A percentile compares a stretch with the other conserved stretches of the same genome.
These are phyloP conservation scores for Nomada lathburiana DNA, from an alignment of 2,888 invertebrate genomes.

Conservation along the genomic window DNA sequence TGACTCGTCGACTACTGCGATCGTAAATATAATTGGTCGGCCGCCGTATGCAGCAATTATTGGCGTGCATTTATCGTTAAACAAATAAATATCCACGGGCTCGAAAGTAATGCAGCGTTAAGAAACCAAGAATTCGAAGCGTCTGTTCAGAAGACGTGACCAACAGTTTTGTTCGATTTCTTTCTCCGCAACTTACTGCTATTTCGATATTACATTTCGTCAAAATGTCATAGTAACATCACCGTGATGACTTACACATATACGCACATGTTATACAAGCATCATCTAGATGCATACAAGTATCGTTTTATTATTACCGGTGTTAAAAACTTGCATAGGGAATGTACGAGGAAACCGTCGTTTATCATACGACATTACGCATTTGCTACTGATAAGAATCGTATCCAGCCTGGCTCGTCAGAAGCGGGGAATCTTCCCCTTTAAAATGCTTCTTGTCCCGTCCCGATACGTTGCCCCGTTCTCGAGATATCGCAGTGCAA, in stretches of 20 bases:
- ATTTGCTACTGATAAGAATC: not conserved
- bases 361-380: not conserved
- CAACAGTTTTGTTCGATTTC: not conserved
- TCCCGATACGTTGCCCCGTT: not conserved
- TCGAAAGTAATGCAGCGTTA: no score
- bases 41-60: no score
- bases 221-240: no score
- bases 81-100: no score
- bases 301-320: not conserved
- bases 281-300: not conserved
- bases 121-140: no score
- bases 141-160: no score
- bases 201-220: no score
- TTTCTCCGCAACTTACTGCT: not conserved
- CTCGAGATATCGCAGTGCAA: not conserved
- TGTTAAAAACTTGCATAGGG: not conserved
- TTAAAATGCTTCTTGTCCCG: not conserved
- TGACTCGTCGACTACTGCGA: conserved; percentile 36
- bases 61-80: no score
- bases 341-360: not conserved
- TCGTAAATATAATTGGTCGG: conserved; percentile 6
- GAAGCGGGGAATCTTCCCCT: not conserved
- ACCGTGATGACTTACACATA: no score
- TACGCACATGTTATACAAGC: not conserved
- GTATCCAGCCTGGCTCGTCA: not conserved